phyloP scores from a whole-genome alignment of 2,888 invertebrate species.

The Yponomeuta evonymella region DNA sequence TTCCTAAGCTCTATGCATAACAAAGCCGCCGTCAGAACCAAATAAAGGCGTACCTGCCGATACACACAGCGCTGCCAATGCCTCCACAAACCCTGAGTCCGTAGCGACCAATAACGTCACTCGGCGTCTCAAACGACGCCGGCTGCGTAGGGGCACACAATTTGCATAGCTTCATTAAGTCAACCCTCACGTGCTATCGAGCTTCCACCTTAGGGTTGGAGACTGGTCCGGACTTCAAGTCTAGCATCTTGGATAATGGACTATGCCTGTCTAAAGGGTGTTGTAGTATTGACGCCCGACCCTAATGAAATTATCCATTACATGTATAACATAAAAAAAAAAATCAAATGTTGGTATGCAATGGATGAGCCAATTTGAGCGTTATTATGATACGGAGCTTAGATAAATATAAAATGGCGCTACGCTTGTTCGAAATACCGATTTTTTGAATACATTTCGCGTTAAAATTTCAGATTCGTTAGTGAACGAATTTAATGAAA shows the following conservation, averaged over 20 bases:
- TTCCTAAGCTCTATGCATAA: background rate
- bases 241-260: background rate
- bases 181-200: slow-evolving; percentile 12
- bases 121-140: slow-evolving; percentile 7
- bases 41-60: background rate
- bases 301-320: too few species aligned
- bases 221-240: slow-evolving; percentile 22
- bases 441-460: too few species aligned
- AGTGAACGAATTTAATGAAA: too few species aligned
- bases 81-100: background rate
- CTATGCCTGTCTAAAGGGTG: too few species aligned
- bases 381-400: too few species aligned
- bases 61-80: background rate
- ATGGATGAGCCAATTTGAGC: too few species aligned
- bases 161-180: slow-evolving; percentile 17
- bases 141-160: slow-evolving; percentile 13
- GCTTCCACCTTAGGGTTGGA: background rate
- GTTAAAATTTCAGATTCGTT: too few species aligned
- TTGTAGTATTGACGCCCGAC: too few species aligned
- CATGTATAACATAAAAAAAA: too few species aligned
- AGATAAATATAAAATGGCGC: too few species aligned
- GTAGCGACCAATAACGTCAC: slow-evolving; percentile 2
- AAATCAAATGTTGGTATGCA: too few species aligned
- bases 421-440: too few species aligned
- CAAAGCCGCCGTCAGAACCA: background rate